Conservation (phyloP, 2,797 vertebrate species). For the Anisognathus igniventris region DNA sequence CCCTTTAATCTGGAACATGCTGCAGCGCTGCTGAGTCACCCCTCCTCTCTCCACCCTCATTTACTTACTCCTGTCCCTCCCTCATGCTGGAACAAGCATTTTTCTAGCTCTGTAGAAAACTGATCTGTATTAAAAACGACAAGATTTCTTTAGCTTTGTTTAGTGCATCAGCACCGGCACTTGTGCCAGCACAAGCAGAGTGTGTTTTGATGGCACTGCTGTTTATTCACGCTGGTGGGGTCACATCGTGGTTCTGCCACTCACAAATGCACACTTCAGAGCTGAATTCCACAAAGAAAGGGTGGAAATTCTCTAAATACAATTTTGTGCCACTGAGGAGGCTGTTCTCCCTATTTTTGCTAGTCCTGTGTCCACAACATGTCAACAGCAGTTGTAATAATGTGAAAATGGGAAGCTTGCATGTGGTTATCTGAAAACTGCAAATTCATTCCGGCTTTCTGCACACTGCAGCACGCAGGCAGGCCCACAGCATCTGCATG, state of each 20-base stretch:
- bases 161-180: neutral
- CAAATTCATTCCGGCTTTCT: conserved; percentile 10
- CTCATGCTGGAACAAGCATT: neutral
- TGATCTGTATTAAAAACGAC: neutral
- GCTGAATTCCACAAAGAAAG: neutral
- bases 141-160: neutral
- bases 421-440: neutral
- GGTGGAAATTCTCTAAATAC: neutral
- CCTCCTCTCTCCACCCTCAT: neutral
- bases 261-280: neutral
- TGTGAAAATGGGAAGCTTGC: neutral
- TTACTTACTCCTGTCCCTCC: neutral
- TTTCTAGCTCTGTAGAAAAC: neutral
- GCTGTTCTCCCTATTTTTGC: neutral
- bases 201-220: neutral
- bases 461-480: neutral
- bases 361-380: neutral
- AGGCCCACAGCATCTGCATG: neutral
- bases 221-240: neutral
- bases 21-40: neutral
- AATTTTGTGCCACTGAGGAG: neutral
- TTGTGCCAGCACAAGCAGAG: neutral
- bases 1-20: neutral
- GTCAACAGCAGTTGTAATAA: neutral
- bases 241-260: accelerated